These are phyloP conservation scores for Clarias laeviceps DNA, from an alignment of 2,797 vertebrate species.

Conservation along the genomic window DNA sequence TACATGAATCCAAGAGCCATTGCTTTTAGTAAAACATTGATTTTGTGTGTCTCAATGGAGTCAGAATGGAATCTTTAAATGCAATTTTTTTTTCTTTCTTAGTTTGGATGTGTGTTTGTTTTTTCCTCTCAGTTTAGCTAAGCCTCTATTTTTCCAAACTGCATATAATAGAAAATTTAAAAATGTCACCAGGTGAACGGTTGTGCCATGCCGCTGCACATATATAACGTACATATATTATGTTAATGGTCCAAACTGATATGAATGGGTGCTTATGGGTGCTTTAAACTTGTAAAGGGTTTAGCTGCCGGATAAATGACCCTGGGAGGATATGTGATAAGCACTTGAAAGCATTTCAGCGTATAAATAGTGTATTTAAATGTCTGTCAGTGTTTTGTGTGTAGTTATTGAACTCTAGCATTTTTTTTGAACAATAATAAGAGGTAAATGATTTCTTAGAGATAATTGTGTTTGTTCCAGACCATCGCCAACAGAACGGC, in stretches of 20 bases:
- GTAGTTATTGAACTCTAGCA: neutral
- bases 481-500: conserved; percentile 93
- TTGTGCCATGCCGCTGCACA: neutral
- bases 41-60: neutral
- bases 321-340: neutral
- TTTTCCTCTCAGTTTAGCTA: neutral
- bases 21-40: neutral
- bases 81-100: neutral
- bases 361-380: neutral
- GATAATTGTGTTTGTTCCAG: conserved; percentile 74
- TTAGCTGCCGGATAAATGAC: neutral
- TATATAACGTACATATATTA: neutral
- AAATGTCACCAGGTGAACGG: neutral
- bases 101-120: no score
- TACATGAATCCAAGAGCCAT: neutral
- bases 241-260: neutral
- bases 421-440: neutral
- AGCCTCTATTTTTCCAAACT: neutral
- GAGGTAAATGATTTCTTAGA: neutral
- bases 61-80: neutral
- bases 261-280: neutral
- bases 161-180: conserved; percentile 6
- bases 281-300: neutral
- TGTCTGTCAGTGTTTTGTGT: neutral
- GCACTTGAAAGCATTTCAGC: neutral